Conservation (phyloP, 2,797 vertebrate species). For the Hydrocynus forskahlii region DNA sequence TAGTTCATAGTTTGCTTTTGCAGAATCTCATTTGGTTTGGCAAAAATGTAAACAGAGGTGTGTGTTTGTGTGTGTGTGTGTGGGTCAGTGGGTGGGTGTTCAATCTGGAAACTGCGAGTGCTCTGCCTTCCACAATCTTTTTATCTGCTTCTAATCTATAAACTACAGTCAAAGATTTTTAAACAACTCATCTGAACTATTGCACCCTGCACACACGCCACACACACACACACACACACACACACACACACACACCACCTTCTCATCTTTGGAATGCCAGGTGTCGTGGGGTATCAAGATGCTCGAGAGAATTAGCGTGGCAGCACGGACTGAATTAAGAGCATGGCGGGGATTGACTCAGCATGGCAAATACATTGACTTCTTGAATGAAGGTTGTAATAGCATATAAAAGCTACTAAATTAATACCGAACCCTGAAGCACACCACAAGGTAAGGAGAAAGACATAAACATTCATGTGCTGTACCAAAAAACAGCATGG, state of each 20-base stretch:
- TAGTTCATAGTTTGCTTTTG: neutral
- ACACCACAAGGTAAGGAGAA: neutral
- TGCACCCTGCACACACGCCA: slow-evolving; percentile 1
- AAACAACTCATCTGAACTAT: slow-evolving; percentile 50
- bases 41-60: neutral
- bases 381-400: slow-evolving; percentile 25
- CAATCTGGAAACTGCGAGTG: neutral
- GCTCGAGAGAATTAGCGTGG: slow-evolving; percentile 66
- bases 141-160: slow-evolving; percentile 46
- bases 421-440: slow-evolving; percentile 23
- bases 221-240: slow-evolving; percentile 1
- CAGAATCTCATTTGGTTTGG: too few relatives aligned
- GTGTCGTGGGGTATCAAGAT: slow-evolving; percentile 67
- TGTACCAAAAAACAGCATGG: neutral
- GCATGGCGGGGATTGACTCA: slow-evolving; percentile 52
- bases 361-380: slow-evolving; percentile 33
- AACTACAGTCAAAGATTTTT: slow-evolving; percentile 58
- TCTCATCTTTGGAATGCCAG: slow-evolving; percentile 63
- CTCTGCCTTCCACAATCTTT: slow-evolving; percentile 64
- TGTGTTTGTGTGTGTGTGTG: neutral
- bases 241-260: neutral
- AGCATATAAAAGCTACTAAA: slow-evolving; percentile 29
- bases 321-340: slow-evolving; percentile 69
- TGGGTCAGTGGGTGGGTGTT: neutral
- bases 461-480: neutral